A percentile compares a stretch with the other conserved stretches of the same genome.
Conservation (phyloP, 2,797 vertebrate genomes). For the Rhadinocentrus ornatus region DNA sequence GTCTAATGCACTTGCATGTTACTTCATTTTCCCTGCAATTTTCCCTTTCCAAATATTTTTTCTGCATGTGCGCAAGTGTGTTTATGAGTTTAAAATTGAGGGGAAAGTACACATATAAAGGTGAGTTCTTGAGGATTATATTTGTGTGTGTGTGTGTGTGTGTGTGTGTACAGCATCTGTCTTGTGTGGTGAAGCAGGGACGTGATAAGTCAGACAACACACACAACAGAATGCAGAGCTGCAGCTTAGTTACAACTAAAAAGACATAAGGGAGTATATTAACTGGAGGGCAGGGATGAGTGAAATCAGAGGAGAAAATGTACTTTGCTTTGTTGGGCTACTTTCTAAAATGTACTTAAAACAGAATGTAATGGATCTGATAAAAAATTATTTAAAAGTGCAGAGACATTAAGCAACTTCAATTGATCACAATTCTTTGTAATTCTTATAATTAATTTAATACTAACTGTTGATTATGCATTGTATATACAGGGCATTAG, state of each 20-base stretch:
- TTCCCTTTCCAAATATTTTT: constrained; percentile 21
- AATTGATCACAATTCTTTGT: too few relatives aligned
- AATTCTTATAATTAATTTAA: too few relatives aligned
- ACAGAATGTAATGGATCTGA: too few relatives aligned
- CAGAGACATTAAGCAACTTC: too few relatives aligned
- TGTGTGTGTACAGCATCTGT: constrained; percentile 32
- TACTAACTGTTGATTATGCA: too few relatives aligned
- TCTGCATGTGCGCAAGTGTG: constrained; percentile 1
- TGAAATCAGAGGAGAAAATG: constrained; percentile 1
- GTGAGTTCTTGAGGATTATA: not conserved
- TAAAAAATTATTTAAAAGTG: too few relatives aligned
- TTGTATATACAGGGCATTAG: too few relatives aligned
- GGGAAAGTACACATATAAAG: not conserved
- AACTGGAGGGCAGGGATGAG: constrained; percentile 23
- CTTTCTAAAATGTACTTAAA: too few relatives aligned
- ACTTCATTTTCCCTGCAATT: constrained; percentile 65
- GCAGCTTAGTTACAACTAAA: constrained; percentile 31
- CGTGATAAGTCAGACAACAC: constrained; percentile 67
- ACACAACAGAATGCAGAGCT: constrained; percentile 26
- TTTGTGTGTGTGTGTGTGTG: not conserved
- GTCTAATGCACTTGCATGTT: constrained; percentile 52
- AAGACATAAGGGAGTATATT: constrained; percentile 1
- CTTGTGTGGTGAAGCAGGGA: constrained; percentile 38
- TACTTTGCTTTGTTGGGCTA: not conserved
- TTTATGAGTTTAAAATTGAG: not conserved